Percentiles rank a stretch among this genome's conserved stretches.
Conservation (phyloP, 2,888 invertebrate genomes). For the Philopedon plagiatum region DNA sequence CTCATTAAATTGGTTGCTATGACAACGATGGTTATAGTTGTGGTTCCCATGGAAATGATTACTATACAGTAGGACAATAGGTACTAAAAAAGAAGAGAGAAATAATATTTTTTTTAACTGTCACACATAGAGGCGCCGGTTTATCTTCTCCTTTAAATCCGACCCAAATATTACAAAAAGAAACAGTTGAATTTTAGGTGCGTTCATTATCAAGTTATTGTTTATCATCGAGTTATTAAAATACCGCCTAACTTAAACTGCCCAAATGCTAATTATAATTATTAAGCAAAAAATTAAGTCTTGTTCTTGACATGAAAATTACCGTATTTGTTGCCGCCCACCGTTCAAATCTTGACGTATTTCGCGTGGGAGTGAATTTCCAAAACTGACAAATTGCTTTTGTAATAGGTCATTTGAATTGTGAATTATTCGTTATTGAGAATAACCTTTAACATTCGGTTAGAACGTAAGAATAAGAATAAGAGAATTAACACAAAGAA, state of each 20-base stretch:
- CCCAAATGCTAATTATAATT: slow-evolving; percentile 25
- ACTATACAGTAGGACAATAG: no score
- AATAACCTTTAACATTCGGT: slow-evolving; percentile 18
- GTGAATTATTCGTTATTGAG: neutral
- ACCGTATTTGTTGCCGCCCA: slow-evolving; percentile 22
- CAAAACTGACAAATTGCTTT: slow-evolving; percentile 28
- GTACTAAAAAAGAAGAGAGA: no score
- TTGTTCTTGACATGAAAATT: slow-evolving; percentile 40
- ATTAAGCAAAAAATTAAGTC: neutral
- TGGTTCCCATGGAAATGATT: no score
- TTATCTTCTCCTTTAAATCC: no score
- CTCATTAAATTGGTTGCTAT: no score
- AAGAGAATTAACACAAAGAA: no score
- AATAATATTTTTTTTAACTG: no score
- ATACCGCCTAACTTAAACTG: neutral
- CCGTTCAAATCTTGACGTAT: slow-evolving; percentile 15
- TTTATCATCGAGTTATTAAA: no score
- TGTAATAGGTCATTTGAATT: slow-evolving; percentile 29
- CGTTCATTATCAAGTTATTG: neutral
- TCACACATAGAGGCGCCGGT: no score
- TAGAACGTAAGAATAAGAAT: neutral
- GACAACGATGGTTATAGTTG: no score
- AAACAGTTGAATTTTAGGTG: slow-evolving; percentile 6
- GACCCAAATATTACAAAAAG: no score
- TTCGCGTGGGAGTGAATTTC: slow-evolving; percentile 27